Base-by-base conservation (phyloP, 1,140 invertebrate species). In the Maconellicoccus hirsutus region DNA sequence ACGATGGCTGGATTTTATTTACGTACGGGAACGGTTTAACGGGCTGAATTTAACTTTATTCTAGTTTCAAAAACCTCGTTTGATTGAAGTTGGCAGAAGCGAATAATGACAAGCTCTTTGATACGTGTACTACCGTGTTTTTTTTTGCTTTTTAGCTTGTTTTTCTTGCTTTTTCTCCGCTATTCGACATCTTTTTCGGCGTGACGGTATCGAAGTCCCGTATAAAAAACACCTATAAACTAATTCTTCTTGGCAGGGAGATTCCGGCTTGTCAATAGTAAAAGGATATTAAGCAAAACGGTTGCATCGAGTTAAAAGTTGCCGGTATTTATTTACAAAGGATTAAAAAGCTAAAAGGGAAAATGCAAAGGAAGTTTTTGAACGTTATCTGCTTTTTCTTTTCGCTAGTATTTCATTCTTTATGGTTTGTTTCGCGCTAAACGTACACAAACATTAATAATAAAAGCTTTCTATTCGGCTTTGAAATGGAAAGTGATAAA, bases 401-500 rank as follows among this genome's bases (percentile, higher is more conserved):
- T 52, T 52, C n/a, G 29, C 29, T 33, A 33, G 42, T 52, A 52
- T 52, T 52, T 52, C n/a, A 52, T 52, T 52, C 42, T 52, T 52
- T 52, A 52, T 19, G 42, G 42, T 52, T 52, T 52, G 42, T 52
- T 52, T 52, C 42, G n/a, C 42, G 42, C 42, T 52, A 52, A 52
- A 52, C 42, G 42, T 52, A 52, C 42, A 52, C 42, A 52, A 52
- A 52, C 42, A 52, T 52, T 52, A 52, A 52, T 52, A 52, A 52
- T 52, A 52, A 52, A 52, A 52, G 42, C 42, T 52, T 52, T 52
- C 42, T 52, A 52, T 52, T 52, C 42, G 42, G 42, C 42, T 52
- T 52, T 52, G 42, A 52, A 52, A 52, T 52, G n/a, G 42, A 52
- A 52, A 52, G 42, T 52, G 42, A 52, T 52, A 52, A 52, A 52